Percentiles rank a stretch among this genome's conserved stretches.
Conservation (phyloP, 2,888 invertebrate genomes). For the Phortica magna region DNA sequence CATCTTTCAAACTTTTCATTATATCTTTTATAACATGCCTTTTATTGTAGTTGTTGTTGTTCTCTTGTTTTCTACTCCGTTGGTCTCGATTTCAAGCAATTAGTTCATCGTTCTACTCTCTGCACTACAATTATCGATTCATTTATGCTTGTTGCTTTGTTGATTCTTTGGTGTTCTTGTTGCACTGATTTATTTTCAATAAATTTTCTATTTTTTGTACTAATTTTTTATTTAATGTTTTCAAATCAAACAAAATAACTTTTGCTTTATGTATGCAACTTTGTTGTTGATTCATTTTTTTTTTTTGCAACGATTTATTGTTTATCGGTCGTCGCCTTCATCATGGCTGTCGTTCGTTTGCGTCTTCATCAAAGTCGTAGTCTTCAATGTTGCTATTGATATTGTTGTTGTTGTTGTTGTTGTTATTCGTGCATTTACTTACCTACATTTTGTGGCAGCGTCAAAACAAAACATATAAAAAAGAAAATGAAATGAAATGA, state of each 20-base stretch:
- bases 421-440: neutral
- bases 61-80: neutral
- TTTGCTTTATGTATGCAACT: no score
- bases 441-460: slow-evolving; percentile 22
- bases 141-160: neutral
- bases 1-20: no score
- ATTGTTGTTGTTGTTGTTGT: neutral
- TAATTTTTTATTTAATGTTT: no score
- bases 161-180: no score
- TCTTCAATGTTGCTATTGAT: neutral
- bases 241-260: no score
- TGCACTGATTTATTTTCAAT: neutral
- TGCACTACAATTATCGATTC: neutral
- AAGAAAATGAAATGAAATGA: neutral
- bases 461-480: no score
- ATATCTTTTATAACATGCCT: no score
- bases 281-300: neutral
- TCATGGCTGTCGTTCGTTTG: slow-evolving; percentile 6
- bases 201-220: neutral
- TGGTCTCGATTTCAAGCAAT: neutral
- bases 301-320: slow-evolving; percentile 13
- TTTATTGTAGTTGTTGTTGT: no score
- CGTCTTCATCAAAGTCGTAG: neutral
- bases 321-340: slow-evolving; percentile 8
- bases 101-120: neutral